A percentile compares a stretch with the other conserved stretches of the same genome.
phyloP scores from a whole-genome alignment of 2,113 vertebrate species.

The Geococcyx californianus region DNA sequence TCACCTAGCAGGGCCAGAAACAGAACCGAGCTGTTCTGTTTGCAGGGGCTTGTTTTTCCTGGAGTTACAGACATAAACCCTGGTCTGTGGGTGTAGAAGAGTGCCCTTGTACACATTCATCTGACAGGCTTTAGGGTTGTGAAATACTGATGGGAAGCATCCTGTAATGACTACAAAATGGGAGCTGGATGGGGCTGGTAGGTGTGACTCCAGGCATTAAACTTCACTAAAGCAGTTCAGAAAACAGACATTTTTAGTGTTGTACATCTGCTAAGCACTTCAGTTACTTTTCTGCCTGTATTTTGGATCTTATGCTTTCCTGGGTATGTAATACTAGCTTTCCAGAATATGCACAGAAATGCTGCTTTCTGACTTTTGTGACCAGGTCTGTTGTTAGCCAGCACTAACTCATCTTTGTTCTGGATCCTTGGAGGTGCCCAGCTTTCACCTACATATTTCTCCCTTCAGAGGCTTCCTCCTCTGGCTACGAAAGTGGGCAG shows the following conservation, averaged over 20 bases:
- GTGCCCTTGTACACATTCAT: neutral
- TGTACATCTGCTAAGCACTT: neutral
- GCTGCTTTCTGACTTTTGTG: neutral
- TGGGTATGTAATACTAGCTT: neutral
- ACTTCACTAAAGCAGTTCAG: neutral
- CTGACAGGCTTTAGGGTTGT: neutral
- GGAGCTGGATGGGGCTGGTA: neutral
- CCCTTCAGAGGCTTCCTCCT: neutral
- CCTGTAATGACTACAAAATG: neutral
- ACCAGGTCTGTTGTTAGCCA: neutral
- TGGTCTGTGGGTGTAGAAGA: neutral
- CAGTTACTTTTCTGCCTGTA: neutral
- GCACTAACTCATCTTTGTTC: neutral
- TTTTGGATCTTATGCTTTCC: neutral
- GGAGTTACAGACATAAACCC: neutral
- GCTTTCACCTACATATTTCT: neutral
- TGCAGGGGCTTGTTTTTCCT: neutral
- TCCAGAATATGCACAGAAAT: neutral
- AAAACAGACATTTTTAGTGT: neutral
- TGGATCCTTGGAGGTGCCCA: neutral
- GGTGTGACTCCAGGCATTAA: neutral
- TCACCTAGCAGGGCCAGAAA: neutral
- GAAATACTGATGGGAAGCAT: neutral
- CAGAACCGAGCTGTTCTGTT: neutral
- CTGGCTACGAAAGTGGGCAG: neutral